These are phyloP conservation scores for Lepeophtheirus nordmannii DNA, from an alignment of 2,888 invertebrate species.

Conservation along the genomic window DNA sequence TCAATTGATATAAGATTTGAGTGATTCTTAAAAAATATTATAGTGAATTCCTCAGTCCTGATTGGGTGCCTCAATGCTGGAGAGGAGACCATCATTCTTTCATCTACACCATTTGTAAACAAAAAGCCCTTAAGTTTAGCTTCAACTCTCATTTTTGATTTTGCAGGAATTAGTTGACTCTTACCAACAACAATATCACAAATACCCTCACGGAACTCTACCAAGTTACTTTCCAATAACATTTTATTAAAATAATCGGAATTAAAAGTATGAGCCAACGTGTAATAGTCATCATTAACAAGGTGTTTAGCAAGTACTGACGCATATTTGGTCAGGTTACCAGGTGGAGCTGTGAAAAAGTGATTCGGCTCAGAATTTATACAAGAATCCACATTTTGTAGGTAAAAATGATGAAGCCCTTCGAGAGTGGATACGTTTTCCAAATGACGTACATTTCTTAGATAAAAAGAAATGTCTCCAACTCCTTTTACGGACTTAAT, in stretches of 20 bases:
- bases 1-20: background rate
- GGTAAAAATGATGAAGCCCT: background rate
- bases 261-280: background rate
- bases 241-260: background rate
- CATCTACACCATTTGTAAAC: background rate
- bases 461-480: background rate
- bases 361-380: background rate
- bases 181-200: background rate
- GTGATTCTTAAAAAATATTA: background rate
- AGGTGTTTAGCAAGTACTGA: background rate
- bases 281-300: background rate
- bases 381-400: background rate
- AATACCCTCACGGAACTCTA: background rate
- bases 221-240: background rate
- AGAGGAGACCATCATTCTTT: background rate
- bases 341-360: background rate
- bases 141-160: background rate
- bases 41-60: background rate
- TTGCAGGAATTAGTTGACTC: background rate
- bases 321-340: background rate
- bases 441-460: background rate
- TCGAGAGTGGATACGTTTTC: constrained; percentile 1
- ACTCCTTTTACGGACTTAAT: background rate
- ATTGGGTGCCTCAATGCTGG: background rate
- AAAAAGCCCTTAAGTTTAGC: background rate